phyloP scores from a whole-genome alignment of 1,140 invertebrate genomes.

The Saccostrea cuccullata region DNA sequence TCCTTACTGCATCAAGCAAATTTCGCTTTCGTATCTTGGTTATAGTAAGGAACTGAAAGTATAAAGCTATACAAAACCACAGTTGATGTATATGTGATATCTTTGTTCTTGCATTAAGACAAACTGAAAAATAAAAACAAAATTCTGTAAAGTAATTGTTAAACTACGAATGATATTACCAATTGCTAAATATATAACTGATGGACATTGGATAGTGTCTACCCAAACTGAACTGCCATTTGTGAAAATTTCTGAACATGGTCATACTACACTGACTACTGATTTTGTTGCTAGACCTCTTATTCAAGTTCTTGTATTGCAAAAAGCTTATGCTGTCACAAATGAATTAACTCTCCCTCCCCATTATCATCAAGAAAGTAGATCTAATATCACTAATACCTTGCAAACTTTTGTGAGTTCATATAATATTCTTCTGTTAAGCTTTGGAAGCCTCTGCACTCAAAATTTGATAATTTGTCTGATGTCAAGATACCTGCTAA shows the following conservation, averaged over 20 bases:
- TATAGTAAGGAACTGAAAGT: too few species aligned
- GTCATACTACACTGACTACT: neutral
- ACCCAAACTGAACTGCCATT: neutral
- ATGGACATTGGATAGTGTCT: conserved; percentile 5
- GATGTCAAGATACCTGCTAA: neutral
- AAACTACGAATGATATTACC: neutral
- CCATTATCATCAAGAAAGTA: conserved; percentile 33
- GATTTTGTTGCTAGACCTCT: conserved; percentile 4
- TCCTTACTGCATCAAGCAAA: too few species aligned
- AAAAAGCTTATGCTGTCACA: neutral
- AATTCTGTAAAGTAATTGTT: conserved; percentile 36
- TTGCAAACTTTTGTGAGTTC: neutral
- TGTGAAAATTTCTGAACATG: conserved; percentile 19
- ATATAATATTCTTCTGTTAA: neutral
- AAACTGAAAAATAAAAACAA: neutral
- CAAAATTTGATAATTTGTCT: neutral
- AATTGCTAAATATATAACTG: conserved; percentile 4
- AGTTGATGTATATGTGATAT: too few species aligned
- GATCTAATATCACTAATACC: neutral
- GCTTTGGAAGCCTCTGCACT: neutral
- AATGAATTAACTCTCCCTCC: neutral
- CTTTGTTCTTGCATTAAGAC: too few species aligned
- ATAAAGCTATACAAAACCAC: too few species aligned
- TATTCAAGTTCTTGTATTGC: neutral
- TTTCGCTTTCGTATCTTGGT: too few species aligned